phyloP scores from a whole-genome alignment of 2,113 vertebrate species.

The Balaeniceps rex region DNA sequence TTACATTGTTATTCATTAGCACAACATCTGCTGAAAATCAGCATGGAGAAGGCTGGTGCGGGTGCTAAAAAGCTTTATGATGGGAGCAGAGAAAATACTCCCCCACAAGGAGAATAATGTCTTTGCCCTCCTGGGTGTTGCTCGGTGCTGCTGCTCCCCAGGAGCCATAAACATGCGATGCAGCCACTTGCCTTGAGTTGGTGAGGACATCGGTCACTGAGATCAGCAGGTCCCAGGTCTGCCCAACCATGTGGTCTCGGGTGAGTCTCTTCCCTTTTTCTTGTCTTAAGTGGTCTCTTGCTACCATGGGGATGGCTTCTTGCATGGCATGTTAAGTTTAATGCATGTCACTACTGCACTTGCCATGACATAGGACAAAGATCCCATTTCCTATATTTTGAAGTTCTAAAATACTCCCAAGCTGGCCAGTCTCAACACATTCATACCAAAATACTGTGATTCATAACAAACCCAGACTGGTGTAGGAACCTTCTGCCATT shows the following conservation, averaged over 20 bases:
- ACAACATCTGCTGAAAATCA: conserved; percentile 76
- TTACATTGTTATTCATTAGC: conserved; percentile 71
- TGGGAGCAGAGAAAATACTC: not conserved
- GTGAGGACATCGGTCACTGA: not conserved
- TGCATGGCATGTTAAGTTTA: accelerated
- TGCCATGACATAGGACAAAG: accelerated
- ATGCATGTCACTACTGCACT: accelerated
- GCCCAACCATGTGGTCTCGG: not conserved
- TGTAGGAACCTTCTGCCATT: not conserved
- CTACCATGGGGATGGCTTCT: accelerated
- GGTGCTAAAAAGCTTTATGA: conserved; percentile 16
- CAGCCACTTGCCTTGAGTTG: accelerated
- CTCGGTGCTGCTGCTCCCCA: accelerated
- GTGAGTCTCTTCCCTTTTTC: not conserved
- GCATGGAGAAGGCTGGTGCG: not conserved
- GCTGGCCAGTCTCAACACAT: not conserved
- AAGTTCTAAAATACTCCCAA: not conserved
- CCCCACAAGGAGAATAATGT: not conserved
- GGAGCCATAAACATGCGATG: accelerated
- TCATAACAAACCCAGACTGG: not conserved
- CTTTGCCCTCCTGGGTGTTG: not conserved
- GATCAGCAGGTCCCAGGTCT: not conserved
- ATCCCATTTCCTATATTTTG: not conserved
- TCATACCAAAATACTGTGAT: not conserved
- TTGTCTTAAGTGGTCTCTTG: not conserved